Evolutionary conservation across 1,140 invertebrate species (phyloP), one percentile per base, ranked within the genome.

Genomic region (Drosophila subobscura): DNA sequence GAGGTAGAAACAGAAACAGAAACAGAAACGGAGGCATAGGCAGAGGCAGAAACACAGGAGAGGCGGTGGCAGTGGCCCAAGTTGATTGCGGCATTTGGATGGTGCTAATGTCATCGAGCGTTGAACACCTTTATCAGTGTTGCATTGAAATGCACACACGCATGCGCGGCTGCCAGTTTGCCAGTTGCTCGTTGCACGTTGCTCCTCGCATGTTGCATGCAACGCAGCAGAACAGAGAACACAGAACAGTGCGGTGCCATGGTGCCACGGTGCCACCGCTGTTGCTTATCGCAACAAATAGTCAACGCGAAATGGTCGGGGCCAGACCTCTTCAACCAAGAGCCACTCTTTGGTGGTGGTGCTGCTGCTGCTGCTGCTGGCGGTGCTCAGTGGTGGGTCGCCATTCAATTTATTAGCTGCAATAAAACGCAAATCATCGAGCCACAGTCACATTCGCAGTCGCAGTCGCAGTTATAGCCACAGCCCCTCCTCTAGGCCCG

Each of bases 101-200:
- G 89, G 89, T 90, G 89, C 89, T 90, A 90, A 90, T 90, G 89
- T 90, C 89, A 88, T 88, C 80, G 89, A 85, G 84, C 88, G 85
- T 86, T 86, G 81, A 90, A 90, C 89, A 90, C 89, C 89, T 90
- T 90, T 89, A 83, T 89, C 88, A 90, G 85, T 89, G 85, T 89
- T 89, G 85, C 85, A 86, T 86, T 86, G 81, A 86, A 86, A 86
- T 86, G 81, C 86, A 89, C 80, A 89, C 80, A 86, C 80, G 81
- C 85, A 89, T 80, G 86, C 80, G 71, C 61, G 55, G 58, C 57
- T 42, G 76, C 59, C 63, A 54, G 41, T 20, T 20, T 20, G 16
- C 16, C 64, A 68, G 63, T 79, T 79, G 77, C 56, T 55, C 22
- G 49, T 58, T 61, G 27, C n/a, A 20, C 22, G 27, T 66, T 65